A percentile compares a stretch with the other conserved stretches of the same genome.
phyloP scores from a whole-genome alignment of 2,888 invertebrate species.

The Falcaria lacertinaria region DNA sequence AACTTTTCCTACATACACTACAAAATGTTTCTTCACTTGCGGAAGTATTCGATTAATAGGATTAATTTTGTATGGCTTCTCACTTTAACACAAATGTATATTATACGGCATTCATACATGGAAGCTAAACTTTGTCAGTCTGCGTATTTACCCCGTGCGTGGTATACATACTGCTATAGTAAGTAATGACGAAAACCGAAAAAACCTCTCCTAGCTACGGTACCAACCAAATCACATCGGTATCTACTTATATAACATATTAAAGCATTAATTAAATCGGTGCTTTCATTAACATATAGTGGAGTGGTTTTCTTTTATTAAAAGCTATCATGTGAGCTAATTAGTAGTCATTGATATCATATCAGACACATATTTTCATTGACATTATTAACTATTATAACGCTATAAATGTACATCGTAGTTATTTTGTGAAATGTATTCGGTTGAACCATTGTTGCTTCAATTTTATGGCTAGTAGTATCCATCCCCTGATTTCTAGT shows the following conservation, averaged over 20 bases:
- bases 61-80: conserved; percentile 70
- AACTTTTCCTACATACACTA: conserved; percentile 4
- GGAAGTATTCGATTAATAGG: conserved; percentile 61
- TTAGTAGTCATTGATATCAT: no score
- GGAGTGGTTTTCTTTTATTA: background rate
- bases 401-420: no score
- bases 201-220: conserved; percentile 36
- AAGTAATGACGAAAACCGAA: conserved; percentile 44
- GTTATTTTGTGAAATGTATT: no score
- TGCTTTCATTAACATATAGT: background rate
- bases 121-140: conserved; percentile 12
- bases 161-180: conserved; percentile 12
- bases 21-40: conserved; percentile 15
- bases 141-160: conserved; percentile 5
- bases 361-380: no score
- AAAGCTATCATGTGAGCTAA: no score
- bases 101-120: conserved; percentile 16
- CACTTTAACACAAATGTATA: conserved; percentile 31
- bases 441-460: background rate
- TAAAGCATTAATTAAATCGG: conserved; percentile 3
- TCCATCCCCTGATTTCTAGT: background rate
- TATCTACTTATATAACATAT: conserved; percentile 18
- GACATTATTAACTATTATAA: no score
- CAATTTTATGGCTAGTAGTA: background rate
- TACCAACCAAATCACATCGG: conserved; percentile 44